A percentile compares a stretch with the other conserved stretches of the same genome.
Conservation (phyloP, 92 coral and sea anemone genomes). For the Epizoanthus scotinus region DNA sequence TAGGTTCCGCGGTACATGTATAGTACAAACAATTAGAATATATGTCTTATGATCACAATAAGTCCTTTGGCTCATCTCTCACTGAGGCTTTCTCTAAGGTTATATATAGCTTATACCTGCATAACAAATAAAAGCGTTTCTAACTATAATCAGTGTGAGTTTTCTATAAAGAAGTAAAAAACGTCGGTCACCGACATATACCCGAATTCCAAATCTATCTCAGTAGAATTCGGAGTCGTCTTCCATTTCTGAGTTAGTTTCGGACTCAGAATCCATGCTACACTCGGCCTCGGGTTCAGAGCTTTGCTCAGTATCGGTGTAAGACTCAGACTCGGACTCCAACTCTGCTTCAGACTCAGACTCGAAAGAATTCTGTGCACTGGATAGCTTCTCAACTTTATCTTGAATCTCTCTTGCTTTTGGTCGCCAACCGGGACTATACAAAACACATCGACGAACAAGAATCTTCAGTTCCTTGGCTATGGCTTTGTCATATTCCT, state of each 20-base stretch:
- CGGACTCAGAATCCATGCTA: neutral
- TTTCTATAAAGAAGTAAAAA: no score
- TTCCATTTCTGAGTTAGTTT: neutral
- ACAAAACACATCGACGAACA: neutral
- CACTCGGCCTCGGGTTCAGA: neutral
- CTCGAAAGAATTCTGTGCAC: neutral
- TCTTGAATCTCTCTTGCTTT: conserved; percentile 8
- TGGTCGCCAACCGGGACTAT: neutral
- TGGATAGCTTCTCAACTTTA: no score
- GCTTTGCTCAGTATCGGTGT: neutral
- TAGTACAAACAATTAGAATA: no score
- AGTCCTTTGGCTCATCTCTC: no score
- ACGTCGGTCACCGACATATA: no score
- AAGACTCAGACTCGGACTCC: neutral
- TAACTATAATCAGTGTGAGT: no score
- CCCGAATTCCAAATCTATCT: no score
- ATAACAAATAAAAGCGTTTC: no score
- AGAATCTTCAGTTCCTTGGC: neutral
- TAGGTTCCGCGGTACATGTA: no score
- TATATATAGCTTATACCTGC: no score
- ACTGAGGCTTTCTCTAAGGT: no score
- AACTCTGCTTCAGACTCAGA: neutral
- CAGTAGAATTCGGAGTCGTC: neutral
- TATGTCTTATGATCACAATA: no score
- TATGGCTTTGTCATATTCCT: neutral